phyloP scores from a whole-genome alignment of 35 echinoderm and acorn worm genomes.

The Strongylocentrotus purpuratus region DNA sequence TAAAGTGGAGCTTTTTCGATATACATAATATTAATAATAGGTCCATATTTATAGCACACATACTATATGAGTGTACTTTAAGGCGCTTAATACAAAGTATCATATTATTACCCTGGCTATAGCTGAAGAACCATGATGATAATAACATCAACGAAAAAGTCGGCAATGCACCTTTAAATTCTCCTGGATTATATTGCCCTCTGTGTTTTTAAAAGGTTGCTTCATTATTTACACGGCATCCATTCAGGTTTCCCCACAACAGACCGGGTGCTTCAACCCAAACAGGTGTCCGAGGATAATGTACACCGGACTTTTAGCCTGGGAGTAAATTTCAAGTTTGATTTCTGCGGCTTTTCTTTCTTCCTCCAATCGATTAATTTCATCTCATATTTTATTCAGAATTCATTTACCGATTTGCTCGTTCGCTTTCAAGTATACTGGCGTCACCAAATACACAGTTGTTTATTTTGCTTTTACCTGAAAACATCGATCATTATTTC shows the following conservation, averaged over 20 bases:
- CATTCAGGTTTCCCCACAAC: background rate
- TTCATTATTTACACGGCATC: background rate
- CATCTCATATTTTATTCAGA: constrained; percentile 19
- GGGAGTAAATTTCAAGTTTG: background rate
- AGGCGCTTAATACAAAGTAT: no score
- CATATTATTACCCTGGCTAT: no score
- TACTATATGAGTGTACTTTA: no score
- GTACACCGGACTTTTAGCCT: background rate
- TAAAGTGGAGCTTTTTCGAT: no score
- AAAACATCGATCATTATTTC: background rate
- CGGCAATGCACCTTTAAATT: background rate
- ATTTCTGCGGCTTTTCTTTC: background rate
- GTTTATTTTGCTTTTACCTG: background rate
- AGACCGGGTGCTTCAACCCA: background rate
- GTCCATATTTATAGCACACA: no score
- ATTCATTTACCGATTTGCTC: background rate
- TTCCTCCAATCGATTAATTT: background rate
- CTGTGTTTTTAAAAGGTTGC: background rate
- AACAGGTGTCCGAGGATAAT: background rate
- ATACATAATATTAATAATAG: no score
- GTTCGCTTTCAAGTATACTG: background rate
- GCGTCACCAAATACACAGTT: background rate
- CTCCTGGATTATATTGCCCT: background rate
- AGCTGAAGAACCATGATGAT: no score
- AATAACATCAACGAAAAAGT: background rate